A percentile compares a stretch with the other conserved stretches of the same genome.
These are phyloP conservation scores for Nomada hirtipes DNA, from an alignment of 2,888 invertebrate species.

Conservation along the genomic window DNA sequence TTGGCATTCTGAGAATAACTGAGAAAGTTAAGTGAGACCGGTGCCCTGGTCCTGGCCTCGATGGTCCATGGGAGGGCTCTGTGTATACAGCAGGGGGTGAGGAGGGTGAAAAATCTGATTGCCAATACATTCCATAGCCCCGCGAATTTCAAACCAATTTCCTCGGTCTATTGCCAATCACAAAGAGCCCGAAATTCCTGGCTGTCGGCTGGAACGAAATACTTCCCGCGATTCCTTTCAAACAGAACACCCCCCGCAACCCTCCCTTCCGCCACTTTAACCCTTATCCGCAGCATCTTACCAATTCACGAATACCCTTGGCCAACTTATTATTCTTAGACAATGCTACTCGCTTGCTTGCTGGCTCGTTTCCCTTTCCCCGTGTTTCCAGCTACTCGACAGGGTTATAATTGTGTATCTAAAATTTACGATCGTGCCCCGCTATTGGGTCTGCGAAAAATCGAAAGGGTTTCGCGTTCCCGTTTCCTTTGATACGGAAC, in stretches of 20 bases:
- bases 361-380: not conserved
- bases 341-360: slow-evolving; percentile 22
- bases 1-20: slow-evolving; percentile 74
- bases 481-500: slow-evolving; percentile 35
- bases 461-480: slow-evolving; percentile 39
- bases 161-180: slow-evolving; percentile 81
- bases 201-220: slow-evolving; percentile 75
- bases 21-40: slow-evolving; percentile 3
- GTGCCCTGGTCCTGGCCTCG: slow-evolving; percentile 47
- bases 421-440: slow-evolving; percentile 54
- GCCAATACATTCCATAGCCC: slow-evolving; percentile 80
- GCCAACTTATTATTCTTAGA: slow-evolving; percentile 59
- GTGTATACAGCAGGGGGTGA: slow-evolving; percentile 51
- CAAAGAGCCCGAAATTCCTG: slow-evolving; percentile 78
- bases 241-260: slow-evolving; percentile 11
- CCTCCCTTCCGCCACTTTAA: slow-evolving; percentile 47
- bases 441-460: slow-evolving; percentile 30
- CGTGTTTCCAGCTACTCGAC: not conserved
- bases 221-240: slow-evolving; percentile 74
- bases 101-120: slow-evolving; percentile 79
- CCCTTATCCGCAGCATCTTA: slow-evolving; percentile 58
- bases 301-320: slow-evolving; percentile 51
- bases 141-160: slow-evolving; percentile 81
- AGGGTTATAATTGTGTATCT: slow-evolving; percentile 42
- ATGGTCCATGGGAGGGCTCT: slow-evolving; percentile 44